These are phyloP conservation scores for Mormyrus iriodes DNA, from an alignment of 2,113 vertebrate species.

Conservation along the genomic window DNA sequence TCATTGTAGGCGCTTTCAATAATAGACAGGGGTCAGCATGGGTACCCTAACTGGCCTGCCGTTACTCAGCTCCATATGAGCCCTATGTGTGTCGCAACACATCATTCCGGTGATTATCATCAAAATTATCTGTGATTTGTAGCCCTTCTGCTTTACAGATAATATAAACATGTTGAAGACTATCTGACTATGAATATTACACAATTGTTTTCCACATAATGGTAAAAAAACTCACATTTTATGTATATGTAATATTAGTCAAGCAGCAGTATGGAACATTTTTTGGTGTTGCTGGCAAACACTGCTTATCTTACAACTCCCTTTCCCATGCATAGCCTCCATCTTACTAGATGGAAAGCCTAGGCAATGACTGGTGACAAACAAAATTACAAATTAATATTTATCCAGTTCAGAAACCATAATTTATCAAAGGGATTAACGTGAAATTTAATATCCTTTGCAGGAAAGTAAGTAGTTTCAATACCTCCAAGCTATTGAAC, in stretches of 20 bases:
- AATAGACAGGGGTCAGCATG: neutral
- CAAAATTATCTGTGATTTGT: neutral
- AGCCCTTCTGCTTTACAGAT: neutral
- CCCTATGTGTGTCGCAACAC: too few relatives aligned
- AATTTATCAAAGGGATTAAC: constrained; percentile 19
- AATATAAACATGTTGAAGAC: neutral
- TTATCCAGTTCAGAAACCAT: neutral
- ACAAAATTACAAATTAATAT: neutral
- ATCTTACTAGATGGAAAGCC: neutral
- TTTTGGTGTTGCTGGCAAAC: neutral
- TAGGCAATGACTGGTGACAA: neutral
- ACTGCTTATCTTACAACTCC: neutral
- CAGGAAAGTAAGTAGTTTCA: constrained; percentile 19
- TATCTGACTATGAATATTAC: neutral
- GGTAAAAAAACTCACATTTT: too few relatives aligned
- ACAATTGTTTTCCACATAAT: neutral
- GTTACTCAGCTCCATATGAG: neutral
- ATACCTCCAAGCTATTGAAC: constrained; percentile 20
- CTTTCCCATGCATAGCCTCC: neutral
- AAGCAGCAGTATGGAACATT: too few relatives aligned
- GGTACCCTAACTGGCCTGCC: neutral
- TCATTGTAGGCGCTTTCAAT: neutral
- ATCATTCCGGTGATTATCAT: neutral
- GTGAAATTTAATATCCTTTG: constrained; percentile 19
- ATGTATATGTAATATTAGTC: too few relatives aligned